Base-by-base conservation (phyloP, 2,888 invertebrate genomes). In the Cosmopolites sordidus region DNA sequence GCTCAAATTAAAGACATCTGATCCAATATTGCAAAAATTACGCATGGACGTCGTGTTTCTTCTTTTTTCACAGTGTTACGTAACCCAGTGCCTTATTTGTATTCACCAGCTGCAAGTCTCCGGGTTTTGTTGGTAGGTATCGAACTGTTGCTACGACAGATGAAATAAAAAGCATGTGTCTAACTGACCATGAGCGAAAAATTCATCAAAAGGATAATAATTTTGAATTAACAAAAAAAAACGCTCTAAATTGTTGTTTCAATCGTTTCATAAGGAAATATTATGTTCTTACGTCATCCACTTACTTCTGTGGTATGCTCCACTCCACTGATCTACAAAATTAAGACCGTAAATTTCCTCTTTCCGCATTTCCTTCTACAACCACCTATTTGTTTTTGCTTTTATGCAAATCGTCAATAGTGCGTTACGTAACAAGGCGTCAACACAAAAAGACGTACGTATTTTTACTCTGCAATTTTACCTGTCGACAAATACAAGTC, bases 71-170 rank as follows among this genome's bases (percentile, higher is more conserved):
- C 27, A 46, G 16, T 48, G 33, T 54, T 54, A 54, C 54, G 54
- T 54, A 54, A 54, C 16, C 54, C 29, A 48, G 37, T 40, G 38
- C 54, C 48, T 54, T 46, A 50, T 54, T 54, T 50, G 54, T 54
- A 54, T 54, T 45, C 54, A 50, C 40, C 54, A 54, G 46, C 54
- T 50, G 54, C 54, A 37, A 39, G 39, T 44, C 49, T 54, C 45
- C 44, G 37, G 46, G 45, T 30, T 48, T 29, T 16, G 3, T 38
- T 48, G 27, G 43, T 17, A 9, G 16, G 41, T 27, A 41, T 48
- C 42, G 41, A 17, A 37, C 43, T 43, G 22, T 48, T 43, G 30
- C 48, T 17, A 53, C 45, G 49, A 44, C 54, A 54, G 48, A 54
- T 54, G 54, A 54, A 54, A 27, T 27, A 46, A 54, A 45, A 54